A percentile compares a stretch with the other conserved stretches of the same genome.
These are phyloP conservation scores for Margarornis squamiger DNA, from an alignment of 2,797 vertebrate genomes.

Conservation along the genomic window DNA sequence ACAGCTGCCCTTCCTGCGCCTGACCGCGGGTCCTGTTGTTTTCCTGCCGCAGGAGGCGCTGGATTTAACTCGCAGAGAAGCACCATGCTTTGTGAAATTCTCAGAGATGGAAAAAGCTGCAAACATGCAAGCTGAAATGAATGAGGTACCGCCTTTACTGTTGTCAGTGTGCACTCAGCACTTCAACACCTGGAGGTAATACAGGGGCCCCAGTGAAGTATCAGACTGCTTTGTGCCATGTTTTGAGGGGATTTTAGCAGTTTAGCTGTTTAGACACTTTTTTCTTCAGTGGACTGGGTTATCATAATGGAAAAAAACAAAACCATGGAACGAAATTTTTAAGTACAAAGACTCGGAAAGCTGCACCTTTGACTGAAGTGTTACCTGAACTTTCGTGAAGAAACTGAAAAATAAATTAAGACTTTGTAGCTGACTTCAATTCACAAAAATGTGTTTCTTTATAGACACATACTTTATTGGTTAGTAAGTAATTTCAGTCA, in stretches of 20 bases:
- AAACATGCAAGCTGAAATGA: conserved; percentile 77
- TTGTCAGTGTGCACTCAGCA: not conserved
- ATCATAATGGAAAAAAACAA: not conserved
- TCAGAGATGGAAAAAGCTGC: conserved; percentile 76
- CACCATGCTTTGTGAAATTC: conserved; percentile 79
- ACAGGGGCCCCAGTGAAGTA: not conserved
- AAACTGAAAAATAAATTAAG: not conserved
- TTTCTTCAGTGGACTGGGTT: not conserved
- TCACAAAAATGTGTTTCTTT: not conserved
- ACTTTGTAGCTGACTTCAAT: not conserved
- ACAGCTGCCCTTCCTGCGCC: not conserved
- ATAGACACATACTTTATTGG: not conserved
- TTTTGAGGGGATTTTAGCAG: not conserved
- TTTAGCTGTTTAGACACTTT: not conserved
- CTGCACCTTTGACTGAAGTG: not conserved
- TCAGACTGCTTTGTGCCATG: rapidly evolving
- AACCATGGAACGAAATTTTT: not conserved
- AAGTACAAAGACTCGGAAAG: not conserved
- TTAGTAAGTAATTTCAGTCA: not conserved
- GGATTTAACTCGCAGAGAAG: conserved; percentile 63
- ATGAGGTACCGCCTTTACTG: conserved; percentile 76
- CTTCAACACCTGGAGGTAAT: not conserved
- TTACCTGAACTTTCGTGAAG: not conserved
- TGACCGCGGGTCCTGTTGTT: not conserved
- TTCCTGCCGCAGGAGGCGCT: conserved; percentile 75